Evolutionary conservation across 2,888 invertebrate species (phyloP), one percentile per base, ranked within the genome.

Genomic region (Incurvaria masculella): DNA sequence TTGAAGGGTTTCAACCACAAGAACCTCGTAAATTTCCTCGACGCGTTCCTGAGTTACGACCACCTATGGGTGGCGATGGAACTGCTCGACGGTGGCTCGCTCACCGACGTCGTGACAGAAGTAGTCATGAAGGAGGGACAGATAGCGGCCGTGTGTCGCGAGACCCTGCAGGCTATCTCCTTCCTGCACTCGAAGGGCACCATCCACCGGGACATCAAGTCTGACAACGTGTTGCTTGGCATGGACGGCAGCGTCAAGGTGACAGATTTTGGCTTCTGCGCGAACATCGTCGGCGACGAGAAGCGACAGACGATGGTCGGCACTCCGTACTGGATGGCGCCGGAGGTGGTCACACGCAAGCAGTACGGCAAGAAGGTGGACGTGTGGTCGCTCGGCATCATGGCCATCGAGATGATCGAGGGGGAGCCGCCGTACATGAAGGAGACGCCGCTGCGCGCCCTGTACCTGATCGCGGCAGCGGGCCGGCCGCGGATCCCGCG

Each of bases 271-370:
- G 98, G 98, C 8, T 98, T 98, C 73, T 98, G 97, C 72, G 98
- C 97, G 2, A 97, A 97, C 65, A 91, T 98, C 47, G 87, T 90
- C 40, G 94, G 92, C 0, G 96, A 95, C 57, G 92, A 95, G 61
- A 97, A 97, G 66, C 79, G 95, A n/a, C 92, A 93, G 64, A 97
- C 97, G 0, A 94, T 97, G 93, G 96, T 96, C 1, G 96, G 97
- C n/a, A 97, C 97, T 0, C 96, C 96, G 0, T 97, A 95, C 62
- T 96, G 96, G 97, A 97, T 97, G 97, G 95, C 97, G 0, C 97
- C 97, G 0, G 95, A 95, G 69, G 92, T 94, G 1, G 93, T 94
- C 0, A 93, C 92, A 1, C 81, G 95, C 53, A 94, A 96, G 62
- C 91, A 94, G 58, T 97, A 97, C 59, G 96, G 95, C 10, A 94